Percentiles rank a stretch among this genome's conserved stretches.
phyloP scores from a whole-genome alignment of 1,140 invertebrate genomes.

The Arion vulgaris region DNA sequence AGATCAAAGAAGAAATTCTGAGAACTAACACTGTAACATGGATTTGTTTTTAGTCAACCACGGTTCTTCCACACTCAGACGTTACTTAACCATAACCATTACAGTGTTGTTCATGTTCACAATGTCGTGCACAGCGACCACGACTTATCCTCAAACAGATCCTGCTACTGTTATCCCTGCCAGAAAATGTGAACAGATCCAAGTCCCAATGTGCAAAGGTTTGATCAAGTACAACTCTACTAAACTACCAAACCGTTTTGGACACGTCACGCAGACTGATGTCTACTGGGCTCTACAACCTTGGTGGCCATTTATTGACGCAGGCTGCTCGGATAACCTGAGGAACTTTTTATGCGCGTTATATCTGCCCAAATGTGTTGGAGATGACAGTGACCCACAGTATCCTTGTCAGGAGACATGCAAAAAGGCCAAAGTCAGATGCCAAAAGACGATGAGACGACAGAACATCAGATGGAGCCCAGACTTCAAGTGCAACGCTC shows the following conservation, averaged over 20 bases:
- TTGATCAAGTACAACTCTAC: conserved; percentile 46
- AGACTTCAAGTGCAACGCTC: conserved; percentile 37
- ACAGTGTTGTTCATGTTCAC: background rate
- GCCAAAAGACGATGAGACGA: conserved; percentile 30
- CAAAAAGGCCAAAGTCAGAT: conserved; percentile 42
- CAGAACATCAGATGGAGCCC: conserved; percentile 41
- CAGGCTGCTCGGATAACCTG: conserved; percentile 50
- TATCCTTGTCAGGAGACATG: conserved; percentile 48
- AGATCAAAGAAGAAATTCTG: too few species aligned
- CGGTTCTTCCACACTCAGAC: too few species aligned
- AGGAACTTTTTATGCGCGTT: conserved; percentile 46
- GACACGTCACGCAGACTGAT: conserved; percentile 39
- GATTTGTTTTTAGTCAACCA: too few species aligned
- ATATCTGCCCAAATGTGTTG: conserved; percentile 42
- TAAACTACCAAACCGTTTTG: conserved; percentile 48
- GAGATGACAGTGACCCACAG: conserved; percentile 3
- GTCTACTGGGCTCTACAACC: conserved; percentile 53
- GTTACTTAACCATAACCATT: background rate
- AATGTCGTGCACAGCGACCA: too few species aligned
- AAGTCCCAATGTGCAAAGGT: conserved; percentile 52
- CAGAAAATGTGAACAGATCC: conserved; percentile 34
- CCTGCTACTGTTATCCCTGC: background rate
- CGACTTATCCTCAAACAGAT: background rate
- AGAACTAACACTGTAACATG: too few species aligned
- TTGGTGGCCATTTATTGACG: conserved; percentile 55